phyloP scores from a whole-genome alignment of 2,888 invertebrate species.

The Seira sanloemensis region DNA sequence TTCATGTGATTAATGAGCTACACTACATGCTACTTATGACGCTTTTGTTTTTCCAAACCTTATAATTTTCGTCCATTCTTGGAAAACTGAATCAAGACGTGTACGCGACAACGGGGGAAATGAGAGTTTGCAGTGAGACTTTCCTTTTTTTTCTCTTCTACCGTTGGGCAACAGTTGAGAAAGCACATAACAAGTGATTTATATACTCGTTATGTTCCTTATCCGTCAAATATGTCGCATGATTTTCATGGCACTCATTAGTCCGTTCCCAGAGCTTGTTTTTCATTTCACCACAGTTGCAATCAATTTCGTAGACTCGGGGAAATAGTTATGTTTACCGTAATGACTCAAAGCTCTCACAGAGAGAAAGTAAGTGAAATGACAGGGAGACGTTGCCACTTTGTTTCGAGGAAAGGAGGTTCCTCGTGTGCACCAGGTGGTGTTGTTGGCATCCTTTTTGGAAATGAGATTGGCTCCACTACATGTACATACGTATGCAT shows the following conservation, averaged over 20 bases:
- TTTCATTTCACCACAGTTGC: background rate
- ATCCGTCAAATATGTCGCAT: constrained; percentile 22
- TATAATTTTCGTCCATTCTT: background rate
- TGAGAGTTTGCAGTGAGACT: too few relatives aligned
- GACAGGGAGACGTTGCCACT: background rate
- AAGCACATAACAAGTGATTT: constrained; percentile 34
- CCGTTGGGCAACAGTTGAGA: constrained; percentile 30
- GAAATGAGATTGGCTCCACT: background rate
- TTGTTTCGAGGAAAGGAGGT: background rate
- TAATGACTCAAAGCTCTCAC: constrained; percentile 6
- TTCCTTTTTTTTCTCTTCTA: background rate
- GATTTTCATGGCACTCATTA: constrained; percentile 9
- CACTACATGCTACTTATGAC: too few relatives aligned
- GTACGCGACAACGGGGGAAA: background rate
- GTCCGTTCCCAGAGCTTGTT: background rate
- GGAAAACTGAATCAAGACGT: background rate
- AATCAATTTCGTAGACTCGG: background rate
- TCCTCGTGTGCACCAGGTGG: background rate
- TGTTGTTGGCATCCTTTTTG: background rate
- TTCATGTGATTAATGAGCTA: too few relatives aligned
- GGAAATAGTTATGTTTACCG: constrained; percentile 2
- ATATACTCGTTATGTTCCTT: constrained; percentile 16
- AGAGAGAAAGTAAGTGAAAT: background rate
- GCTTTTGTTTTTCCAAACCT: background rate
- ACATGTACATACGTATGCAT: background rate